These are phyloP conservation scores for Lepisosteus oculatus DNA, from an alignment of 2,113 vertebrate species.

Conservation along the genomic window DNA sequence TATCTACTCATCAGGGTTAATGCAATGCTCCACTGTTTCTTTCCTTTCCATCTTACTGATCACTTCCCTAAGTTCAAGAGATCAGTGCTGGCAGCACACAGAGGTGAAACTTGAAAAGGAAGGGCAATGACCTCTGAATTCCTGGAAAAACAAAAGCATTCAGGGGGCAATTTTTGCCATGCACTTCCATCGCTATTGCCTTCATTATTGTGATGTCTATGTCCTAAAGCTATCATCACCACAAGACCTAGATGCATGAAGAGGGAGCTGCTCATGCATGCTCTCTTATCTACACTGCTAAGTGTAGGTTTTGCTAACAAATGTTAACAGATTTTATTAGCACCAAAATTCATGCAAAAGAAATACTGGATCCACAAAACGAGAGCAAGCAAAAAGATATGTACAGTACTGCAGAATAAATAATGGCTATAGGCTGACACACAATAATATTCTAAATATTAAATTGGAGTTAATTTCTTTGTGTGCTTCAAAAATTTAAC, in stretches of 20 bases:
- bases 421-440: too few species aligned
- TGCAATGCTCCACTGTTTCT: not conserved
- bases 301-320: too few species aligned
- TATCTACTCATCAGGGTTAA: not conserved
- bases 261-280: not conserved
- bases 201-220: not conserved
- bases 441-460: too few species aligned
- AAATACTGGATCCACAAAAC: too few species aligned
- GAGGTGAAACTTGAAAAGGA: not conserved
- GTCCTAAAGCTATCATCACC: too few species aligned
- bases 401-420: too few species aligned
- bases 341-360: too few species aligned
- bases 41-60: slow-evolving; percentile 6
- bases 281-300: too few species aligned
- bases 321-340: too few species aligned
- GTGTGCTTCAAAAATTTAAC: too few species aligned
- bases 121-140: not conserved
- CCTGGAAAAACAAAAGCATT: not conserved
- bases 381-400: too few species aligned
- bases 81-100: not conserved
- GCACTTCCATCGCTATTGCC: not conserved
- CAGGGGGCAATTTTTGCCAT: not conserved
- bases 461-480: too few species aligned
- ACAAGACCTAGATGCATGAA: not conserved
- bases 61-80: not conserved